Base-by-base conservation (phyloP, 2,797 vertebrate species). In the Phrynocephalus guinanensis region DNA sequence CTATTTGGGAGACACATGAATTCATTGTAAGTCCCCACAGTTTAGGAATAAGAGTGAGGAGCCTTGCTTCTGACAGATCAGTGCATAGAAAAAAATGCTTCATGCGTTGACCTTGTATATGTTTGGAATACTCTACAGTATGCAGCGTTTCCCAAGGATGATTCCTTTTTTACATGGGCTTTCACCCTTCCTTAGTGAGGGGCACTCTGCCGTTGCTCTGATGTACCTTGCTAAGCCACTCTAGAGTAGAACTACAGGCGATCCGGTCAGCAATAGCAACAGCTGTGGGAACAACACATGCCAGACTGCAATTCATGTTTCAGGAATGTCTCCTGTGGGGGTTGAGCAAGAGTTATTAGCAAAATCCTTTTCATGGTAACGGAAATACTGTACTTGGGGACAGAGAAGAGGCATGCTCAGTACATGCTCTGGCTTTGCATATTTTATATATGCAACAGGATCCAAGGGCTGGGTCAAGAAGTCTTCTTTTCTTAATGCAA, bases 241-340 rank as follows among this genome's bases (percentile, higher is more conserved):
- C 30, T 68, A 88, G 30, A 63, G 84, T 84, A 71, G 33, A 86
- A 85, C 91, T 78, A 83, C 72, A n/a, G 87, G 82, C 72, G 82
- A 86, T 93, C 90, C 92, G 89, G 92, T 94, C 93, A 93, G 91
- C 76, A 86, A 85, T 48, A 88, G 84, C 93, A 94, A 90, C 93
- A 95, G 92, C 91, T 94, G 93, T 91, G 70, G 89, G 88, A 95
- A 90, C 92, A 93, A 86, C 13, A 10, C 0, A 26, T 91, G 92
- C 92, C 94, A 95, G 92, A 95, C 92, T 88, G 89, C 92, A 94
- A 94, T 94, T 95, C 94, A 93, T 90, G 93, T 91, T 93, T 93
- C 91, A 94, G 94, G 95, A 95, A 96, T 95, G 95, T 94, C 91
- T 96, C 93, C 91, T 93, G 71, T 83, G 93, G 90, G 90, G 87